Base-by-base conservation (phyloP, 2,797 vertebrate species). In the Etheostoma perlongum region DNA sequence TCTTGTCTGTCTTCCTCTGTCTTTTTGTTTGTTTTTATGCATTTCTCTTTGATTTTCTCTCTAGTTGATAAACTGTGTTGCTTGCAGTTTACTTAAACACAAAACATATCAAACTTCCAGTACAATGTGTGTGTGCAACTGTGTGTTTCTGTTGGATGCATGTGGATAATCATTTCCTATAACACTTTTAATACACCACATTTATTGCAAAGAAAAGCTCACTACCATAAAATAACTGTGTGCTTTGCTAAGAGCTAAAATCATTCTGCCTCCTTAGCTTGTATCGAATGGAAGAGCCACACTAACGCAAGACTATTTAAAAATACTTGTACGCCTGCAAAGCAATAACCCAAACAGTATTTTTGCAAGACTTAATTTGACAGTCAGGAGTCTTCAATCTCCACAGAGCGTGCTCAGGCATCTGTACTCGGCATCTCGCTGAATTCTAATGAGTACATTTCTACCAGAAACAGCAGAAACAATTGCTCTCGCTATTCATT, bases 331-430 rank as follows among this genome's bases (percentile, higher is more conserved):
- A 66, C 1, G 25, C 46, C 66, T 76, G 76, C 73, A 73, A 83
- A 84, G 83, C 81, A 85, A 82, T 74, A 89, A 82, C 60, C 83
- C 65, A 82, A 88, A 81, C 68, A 74, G 79, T 90, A 84, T 91
- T 92, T 40, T 89, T 87, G 89, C 76, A 78, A 64, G 74, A 88
- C 87, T 88, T 91, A 85, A 93, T 91, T 90, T 84, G 89, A 91
- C 84, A 88, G 82, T 86, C 78, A 79, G 73, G 86, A 88, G 87
- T 78, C 79, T 81, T 91, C 83, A 77, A 46, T 90, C 85, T 87
- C 82, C 44, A 76, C 82, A 27, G 72, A 40, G 78, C 53, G 27
- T 79, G 79, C 82, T 80, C 87, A 68, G 78, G 85, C 89, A 83
- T 88, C 85, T 90, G 87, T 72, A 79, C 82, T 58, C 5, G 0